Base-by-base conservation (phyloP, 2,888 invertebrate genomes). In the Ormyrus rosae region DNA sequence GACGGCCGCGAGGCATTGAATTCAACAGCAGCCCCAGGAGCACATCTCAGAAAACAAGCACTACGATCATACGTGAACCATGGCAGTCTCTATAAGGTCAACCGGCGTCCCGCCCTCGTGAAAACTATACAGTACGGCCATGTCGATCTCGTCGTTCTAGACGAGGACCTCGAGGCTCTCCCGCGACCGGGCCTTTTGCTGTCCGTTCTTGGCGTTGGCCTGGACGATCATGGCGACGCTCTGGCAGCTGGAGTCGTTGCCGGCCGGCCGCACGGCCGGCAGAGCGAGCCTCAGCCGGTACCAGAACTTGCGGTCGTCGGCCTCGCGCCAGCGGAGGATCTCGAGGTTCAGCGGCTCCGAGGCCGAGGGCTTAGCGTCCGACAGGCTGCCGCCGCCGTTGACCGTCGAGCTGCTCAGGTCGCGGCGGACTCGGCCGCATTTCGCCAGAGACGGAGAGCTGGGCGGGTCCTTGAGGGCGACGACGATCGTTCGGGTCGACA, bases 281-380 rank as follows among this genome's bases (percentile, higher is more conserved):
- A 95, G 91, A 71, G 93, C 93, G 80, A 94, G 92, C 64, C 94
- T 92, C 85, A 95, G 91, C 85, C 92, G 91, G 81, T 93, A 92
- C 95, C 95, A 95, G 91, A 95, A 94, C 85, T 92, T 92, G 84
- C 92, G 78, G 2, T 84, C 85, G 19, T 84, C 79, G 34, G 84
- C 85, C 34, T 86, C 87, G 51, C 86, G 80, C 89, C 89, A 89
- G 19, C 85, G 85, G 13, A 90, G 79, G 50, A 89, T 85, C 58
- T 86, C 88, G 58, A 90, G 70, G 10, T 48, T 70, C 10, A 68
- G 46, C 46, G 50, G 45, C 6, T 45, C 51, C 46, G 48, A 13
- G 60, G 48, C 13, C 46, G n/a, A 0, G 9, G 51, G n/a, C 6
- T 34, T 34, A 4, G 34, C 34, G 34, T 34, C 34, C 34, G 34